A percentile compares a stretch with the other conserved stretches of the same genome.
Conservation (phyloP, 2,113 vertebrate species). For the Chloropsis cyanopogon region DNA sequence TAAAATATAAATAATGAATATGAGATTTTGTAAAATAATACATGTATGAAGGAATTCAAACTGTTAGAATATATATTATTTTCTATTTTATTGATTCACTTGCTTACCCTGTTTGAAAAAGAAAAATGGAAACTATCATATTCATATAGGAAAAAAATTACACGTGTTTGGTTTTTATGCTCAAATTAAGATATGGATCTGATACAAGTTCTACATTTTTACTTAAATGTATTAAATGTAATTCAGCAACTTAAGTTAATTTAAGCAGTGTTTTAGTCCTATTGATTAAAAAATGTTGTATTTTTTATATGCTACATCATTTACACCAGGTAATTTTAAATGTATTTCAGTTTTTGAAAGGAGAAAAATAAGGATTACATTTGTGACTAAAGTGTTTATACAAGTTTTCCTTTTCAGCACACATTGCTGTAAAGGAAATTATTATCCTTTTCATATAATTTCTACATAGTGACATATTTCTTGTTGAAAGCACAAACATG, state of each 20-base stretch:
- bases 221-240: not conserved
- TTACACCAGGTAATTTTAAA: not conserved
- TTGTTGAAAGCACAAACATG: conserved; percentile 1
- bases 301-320: not conserved
- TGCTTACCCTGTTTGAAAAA: not conserved
- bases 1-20: not conserved
- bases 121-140: not conserved
- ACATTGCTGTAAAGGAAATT: not conserved
- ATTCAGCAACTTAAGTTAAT: not conserved
- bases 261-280: conserved; percentile 13
- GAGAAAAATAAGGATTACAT: not conserved
- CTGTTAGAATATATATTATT: not conserved
- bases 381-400: not conserved
- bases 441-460: not conserved
- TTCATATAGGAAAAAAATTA: not conserved
- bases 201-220: not conserved
- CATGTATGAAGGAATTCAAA: not conserved
- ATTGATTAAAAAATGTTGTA: not conserved
- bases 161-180: not conserved
- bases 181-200: not conserved
- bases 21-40: not conserved
- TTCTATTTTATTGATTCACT: not conserved
- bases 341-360: not conserved
- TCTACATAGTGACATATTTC: not conserved
- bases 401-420: not conserved